A percentile compares a stretch with the other conserved stretches of the same genome.
phyloP scores from a whole-genome alignment of 2,797 vertebrate species.

The Melanotaenia boesemani region DNA sequence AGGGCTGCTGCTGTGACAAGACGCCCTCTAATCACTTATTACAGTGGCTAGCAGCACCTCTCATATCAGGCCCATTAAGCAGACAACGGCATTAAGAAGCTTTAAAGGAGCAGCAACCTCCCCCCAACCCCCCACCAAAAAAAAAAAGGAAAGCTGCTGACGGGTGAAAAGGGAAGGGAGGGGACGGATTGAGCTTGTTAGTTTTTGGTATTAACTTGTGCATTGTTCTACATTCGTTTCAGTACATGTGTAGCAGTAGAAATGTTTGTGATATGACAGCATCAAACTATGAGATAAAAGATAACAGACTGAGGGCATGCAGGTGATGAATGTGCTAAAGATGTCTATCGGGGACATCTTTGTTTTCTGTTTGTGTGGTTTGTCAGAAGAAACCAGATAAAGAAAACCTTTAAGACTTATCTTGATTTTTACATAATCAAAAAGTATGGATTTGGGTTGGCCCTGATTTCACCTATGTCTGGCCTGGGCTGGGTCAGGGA shows the following conservation, averaged over 20 bases:
- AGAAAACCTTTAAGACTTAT: conserved; percentile 15
- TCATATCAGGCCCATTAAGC: conserved; percentile 87
- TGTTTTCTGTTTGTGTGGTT: conserved; percentile 26
- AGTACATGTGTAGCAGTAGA: conserved; percentile 34
- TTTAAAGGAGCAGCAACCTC: conserved; percentile 84
- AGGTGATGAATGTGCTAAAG: conserved; percentile 28
- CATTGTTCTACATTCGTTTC: conserved; percentile 46
- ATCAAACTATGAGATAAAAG: conserved; percentile 45
- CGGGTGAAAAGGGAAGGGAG: conserved; percentile 73
- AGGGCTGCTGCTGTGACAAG: conserved; percentile 87
- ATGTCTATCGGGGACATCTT: conserved; percentile 39
- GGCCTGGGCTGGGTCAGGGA: conserved; percentile 87
- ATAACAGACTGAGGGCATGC: conserved; percentile 17
- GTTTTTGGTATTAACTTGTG: conserved; percentile 59
- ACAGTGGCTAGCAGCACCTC: conserved; percentile 87
- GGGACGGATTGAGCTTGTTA: conserved; percentile 48
- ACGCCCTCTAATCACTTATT: conserved; percentile 89
- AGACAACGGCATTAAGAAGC: conserved; percentile 88
- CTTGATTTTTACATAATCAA: conserved; percentile 20
- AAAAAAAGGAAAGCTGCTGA: conserved; percentile 61
- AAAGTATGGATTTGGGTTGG: conserved; percentile 51
- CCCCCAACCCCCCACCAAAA: conserved; percentile 30
- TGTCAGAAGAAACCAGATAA: conserved; percentile 41
- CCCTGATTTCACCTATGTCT: conserved; percentile 85
- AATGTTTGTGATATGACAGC: conserved; percentile 41